phyloP scores from a whole-genome alignment of 1,140 invertebrate species.

The Yoshiicerus persimilis region DNA sequence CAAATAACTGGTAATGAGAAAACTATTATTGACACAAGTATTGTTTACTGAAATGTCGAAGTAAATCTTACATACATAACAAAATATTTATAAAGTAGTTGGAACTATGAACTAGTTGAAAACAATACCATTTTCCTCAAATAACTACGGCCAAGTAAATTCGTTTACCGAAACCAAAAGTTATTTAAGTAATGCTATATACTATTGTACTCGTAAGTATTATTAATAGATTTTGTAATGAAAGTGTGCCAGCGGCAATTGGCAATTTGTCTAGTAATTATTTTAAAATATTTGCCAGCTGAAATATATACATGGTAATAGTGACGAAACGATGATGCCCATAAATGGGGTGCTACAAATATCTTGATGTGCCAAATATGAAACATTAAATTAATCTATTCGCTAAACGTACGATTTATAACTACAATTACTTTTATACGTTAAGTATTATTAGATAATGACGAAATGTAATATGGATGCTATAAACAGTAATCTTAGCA shows the following conservation, averaged over 20 bases:
- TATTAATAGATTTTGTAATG: background rate
- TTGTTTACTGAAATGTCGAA: too few relatives aligned
- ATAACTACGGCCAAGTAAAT: background rate
- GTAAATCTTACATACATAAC: too few relatives aligned
- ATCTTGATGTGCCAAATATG: slow-evolving; percentile 1
- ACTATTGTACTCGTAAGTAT: background rate
- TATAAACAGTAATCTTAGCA: too few relatives aligned
- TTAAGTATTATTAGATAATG: background rate
- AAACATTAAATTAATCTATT: background rate
- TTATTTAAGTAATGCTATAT: background rate
- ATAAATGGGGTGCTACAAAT: background rate
- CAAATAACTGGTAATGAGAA: too few relatives aligned
- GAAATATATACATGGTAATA: slow-evolving; percentile 12
- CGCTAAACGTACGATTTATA: background rate
- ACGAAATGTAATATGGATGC: background rate
- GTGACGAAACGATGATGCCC: background rate
- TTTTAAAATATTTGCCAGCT: background rate
- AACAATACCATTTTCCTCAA: background rate
- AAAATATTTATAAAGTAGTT: too few relatives aligned
- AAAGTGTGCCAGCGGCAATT: background rate
- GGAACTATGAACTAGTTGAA: background rate
- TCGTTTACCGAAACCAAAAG: too few relatives aligned
- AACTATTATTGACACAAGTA: too few relatives aligned
- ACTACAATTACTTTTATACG: background rate
- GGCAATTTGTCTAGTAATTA: background rate